A percentile compares a stretch with the other conserved stretches of the same genome.
These are phyloP conservation scores for Elmis aenea DNA, from an alignment of 2,888 invertebrate genomes.

Conservation along the genomic window DNA sequence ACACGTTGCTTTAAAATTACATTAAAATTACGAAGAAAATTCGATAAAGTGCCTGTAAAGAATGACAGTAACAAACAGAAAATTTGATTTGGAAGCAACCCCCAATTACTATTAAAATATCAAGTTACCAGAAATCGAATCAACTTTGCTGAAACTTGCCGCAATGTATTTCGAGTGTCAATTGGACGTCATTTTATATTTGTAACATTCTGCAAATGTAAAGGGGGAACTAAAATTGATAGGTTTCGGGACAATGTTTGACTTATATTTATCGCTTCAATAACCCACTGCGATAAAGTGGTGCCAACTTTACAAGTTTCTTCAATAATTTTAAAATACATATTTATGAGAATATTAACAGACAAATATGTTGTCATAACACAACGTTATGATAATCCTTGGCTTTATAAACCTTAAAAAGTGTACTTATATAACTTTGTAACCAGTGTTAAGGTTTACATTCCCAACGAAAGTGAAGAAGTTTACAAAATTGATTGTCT, in stretches of 20 bases:
- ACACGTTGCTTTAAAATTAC: slow-evolving; percentile 6
- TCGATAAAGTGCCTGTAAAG: slow-evolving; percentile 16
- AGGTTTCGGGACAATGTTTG: slow-evolving; percentile 20
- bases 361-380: too few species aligned
- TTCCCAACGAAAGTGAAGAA: too few species aligned
- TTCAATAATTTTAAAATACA: too few species aligned
- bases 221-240: slow-evolving; percentile 20
- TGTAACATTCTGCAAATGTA: slow-evolving; percentile 19
- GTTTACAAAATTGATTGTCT: too few species aligned
- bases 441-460: too few species aligned
- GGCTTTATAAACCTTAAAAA: too few species aligned
- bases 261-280: slow-evolving; percentile 23
- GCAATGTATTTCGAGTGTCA: slow-evolving; percentile 25
- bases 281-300: too few species aligned
- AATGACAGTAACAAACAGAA: slow-evolving; percentile 20
- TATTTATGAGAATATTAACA: too few species aligned
- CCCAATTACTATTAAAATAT: slow-evolving; percentile 27
- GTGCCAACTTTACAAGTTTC: too few species aligned
- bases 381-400: too few species aligned
- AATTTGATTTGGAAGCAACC: slow-evolving; percentile 19
- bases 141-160: slow-evolving; percentile 17
- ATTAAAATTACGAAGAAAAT: slow-evolving; percentile 13
- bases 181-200: slow-evolving; percentile 25
- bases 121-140: slow-evolving; percentile 24
- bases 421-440: too few species aligned